Conservation (phyloP, 2,888 invertebrate species). For the Rapana venosa region DNA sequence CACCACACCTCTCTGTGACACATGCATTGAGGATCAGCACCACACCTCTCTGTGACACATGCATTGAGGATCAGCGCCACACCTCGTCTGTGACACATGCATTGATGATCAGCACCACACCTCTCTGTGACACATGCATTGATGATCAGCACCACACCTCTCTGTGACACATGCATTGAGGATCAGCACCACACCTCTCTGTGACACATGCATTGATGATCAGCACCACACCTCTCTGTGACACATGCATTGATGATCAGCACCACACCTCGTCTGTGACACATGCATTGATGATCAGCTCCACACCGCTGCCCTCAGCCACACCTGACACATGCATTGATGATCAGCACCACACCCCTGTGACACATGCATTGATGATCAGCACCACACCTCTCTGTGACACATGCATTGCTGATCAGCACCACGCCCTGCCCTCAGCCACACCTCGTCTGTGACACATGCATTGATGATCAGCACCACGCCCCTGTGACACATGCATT, state of each 20-base stretch:
- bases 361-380: neutral
- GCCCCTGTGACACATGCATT: neutral
- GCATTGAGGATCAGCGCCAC: neutral
- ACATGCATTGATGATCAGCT: neutral
- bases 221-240: neutral
- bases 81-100: neutral
- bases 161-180: too few relatives aligned
- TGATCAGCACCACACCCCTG: slow-evolving; percentile 67
- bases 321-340: neutral
- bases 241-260: neutral
- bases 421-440: neutral
- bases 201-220: neutral
- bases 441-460: neutral
- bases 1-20: neutral
- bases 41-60: neutral
- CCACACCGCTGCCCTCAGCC: neutral
- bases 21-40: neutral
- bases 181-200: neutral
- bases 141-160: neutral
- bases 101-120: neutral
- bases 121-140: neutral
- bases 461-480: neutral
- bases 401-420: neutral
- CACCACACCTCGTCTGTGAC: neutral
- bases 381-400: neutral